A percentile compares a stretch with the other conserved stretches of the same genome.
Conservation (phyloP, 2,888 invertebrate genomes). For the Epistrophella euchroma region DNA sequence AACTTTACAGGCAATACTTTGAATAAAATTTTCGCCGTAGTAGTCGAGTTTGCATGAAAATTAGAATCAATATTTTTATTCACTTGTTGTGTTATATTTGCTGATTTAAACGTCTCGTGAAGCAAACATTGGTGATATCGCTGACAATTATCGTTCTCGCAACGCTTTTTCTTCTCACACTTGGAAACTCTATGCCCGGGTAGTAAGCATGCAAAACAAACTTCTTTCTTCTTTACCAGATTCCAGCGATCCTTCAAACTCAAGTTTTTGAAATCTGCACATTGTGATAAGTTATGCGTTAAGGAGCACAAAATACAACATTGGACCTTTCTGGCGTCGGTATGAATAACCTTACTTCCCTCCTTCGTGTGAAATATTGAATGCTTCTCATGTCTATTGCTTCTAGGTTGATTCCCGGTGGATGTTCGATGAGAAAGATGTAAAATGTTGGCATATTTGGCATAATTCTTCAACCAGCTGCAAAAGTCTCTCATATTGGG, state of each 20-base stretch:
- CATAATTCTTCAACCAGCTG: neutral
- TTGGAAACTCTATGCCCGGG: conserved; percentile 13
- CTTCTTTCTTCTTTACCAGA: conserved; percentile 1
- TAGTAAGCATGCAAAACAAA: conserved; percentile 21
- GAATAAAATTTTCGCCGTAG: conserved; percentile 20
- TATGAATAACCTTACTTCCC: neutral
- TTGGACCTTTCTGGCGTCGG: neutral
- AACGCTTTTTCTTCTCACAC: neutral
- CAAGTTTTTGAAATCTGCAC: neutral
- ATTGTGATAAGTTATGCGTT: neutral
- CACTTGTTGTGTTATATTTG: neutral
- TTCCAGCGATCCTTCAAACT: neutral
- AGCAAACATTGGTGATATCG: conserved; percentile 23
- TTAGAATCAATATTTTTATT: neutral
- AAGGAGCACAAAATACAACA: neutral
- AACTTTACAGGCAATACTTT: neutral
- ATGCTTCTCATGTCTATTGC: neutral
- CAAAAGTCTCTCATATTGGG: conserved; percentile 3
- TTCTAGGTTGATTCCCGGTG: neutral
- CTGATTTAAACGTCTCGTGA: neutral
- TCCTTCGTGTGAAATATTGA: conserved; percentile 2
- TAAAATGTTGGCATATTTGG: neutral
- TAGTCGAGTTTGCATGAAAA: neutral
- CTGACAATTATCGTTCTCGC: conserved; percentile 11
- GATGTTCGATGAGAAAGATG: neutral